Evolutionary conservation across 2,113 vertebrate genomes (phyloP).

Genomic region (Sisor rabdophorus): DNA sequence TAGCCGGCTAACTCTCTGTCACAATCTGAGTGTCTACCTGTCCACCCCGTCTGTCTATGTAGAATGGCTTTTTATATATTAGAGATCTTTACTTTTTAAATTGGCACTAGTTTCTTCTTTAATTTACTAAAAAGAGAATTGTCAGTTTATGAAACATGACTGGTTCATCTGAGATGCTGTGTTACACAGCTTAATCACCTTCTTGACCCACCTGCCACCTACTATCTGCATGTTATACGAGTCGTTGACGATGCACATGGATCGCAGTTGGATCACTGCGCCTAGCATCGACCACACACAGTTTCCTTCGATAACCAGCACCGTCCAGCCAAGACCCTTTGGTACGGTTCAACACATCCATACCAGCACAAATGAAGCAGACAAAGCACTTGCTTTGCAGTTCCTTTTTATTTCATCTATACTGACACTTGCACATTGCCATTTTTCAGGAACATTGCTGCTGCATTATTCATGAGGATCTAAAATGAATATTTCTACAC

Average conservation of each 20-base stretch:
- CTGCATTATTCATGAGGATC: slow-evolving; percentile 26
- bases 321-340: slow-evolving; percentile 37
- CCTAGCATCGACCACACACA: slow-evolving; percentile 34
- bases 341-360: slow-evolving; percentile 28
- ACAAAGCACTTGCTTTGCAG: slow-evolving; percentile 32
- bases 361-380: slow-evolving; percentile 47
- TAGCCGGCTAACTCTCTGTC: too few relatives aligned
- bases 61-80: background rate
- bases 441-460: slow-evolving; percentile 36
- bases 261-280: slow-evolving; percentile 31
- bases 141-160: background rate
- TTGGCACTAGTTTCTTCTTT: background rate
- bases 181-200: slow-evolving; percentile 27
- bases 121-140: background rate
- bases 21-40: background rate
- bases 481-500: slow-evolving; percentile 29
- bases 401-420: slow-evolving; percentile 22
- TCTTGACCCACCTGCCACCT: slow-evolving; percentile 34
- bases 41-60: background rate
- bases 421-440: slow-evolving; percentile 19
- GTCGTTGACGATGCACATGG: slow-evolving; percentile 29
- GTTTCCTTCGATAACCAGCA: slow-evolving; percentile 35
- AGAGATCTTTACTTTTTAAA: background rate
- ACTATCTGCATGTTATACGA: slow-evolving; percentile 38
- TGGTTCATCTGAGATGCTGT: background rate